Percentiles rank a stretch among this genome's conserved stretches.
Evolutionary conservation across 64 coral and sea anemone species (phyloP).

Genomic region (Dendrophyllia cribrosa): DNA sequence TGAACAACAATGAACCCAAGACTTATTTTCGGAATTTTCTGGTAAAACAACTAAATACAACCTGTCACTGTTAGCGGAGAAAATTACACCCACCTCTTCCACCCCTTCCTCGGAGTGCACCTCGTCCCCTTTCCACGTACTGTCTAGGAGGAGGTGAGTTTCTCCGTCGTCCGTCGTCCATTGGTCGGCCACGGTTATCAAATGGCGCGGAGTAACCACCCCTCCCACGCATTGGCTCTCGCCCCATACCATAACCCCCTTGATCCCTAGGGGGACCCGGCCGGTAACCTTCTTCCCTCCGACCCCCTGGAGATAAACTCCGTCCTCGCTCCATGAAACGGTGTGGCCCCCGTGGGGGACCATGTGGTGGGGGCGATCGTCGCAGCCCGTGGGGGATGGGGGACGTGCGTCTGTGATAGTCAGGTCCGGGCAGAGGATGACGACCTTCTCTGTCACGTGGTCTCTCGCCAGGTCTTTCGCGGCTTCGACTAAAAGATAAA

Average conservation of each 20-base stretch:
- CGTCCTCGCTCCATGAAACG: conserved; percentile 62
- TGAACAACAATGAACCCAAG: no score
- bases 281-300: conserved; percentile 58
- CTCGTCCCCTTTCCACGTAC: conserved; percentile 47
- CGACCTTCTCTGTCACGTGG: conserved; percentile 43
- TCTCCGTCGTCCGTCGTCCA: conserved; percentile 52
- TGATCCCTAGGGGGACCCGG: conserved; percentile 49
- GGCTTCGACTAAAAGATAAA: conserved; percentile 36
- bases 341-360: conserved; percentile 52
- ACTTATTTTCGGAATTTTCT: no score
- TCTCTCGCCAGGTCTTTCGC: conserved; percentile 67
- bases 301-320: conserved; percentile 39
- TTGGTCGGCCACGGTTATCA: conserved; percentile 44
- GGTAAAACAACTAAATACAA: no score
- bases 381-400: conserved; percentile 32
- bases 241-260: conserved; percentile 31
- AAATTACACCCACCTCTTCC: conserved; percentile 38
- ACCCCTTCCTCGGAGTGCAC: conserved; percentile 44
- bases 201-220: conserved; percentile 59
- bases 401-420: conserved; percentile 57
- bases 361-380: conserved; percentile 44
- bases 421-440: conserved; percentile 23
- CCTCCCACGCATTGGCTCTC: conserved; percentile 34
- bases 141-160: conserved; percentile 62
- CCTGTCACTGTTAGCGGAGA: no score